These are phyloP conservation scores for Choristoneura fumiferana DNA, from an alignment of 1,140 invertebrate genomes.

Conservation along the genomic window DNA sequence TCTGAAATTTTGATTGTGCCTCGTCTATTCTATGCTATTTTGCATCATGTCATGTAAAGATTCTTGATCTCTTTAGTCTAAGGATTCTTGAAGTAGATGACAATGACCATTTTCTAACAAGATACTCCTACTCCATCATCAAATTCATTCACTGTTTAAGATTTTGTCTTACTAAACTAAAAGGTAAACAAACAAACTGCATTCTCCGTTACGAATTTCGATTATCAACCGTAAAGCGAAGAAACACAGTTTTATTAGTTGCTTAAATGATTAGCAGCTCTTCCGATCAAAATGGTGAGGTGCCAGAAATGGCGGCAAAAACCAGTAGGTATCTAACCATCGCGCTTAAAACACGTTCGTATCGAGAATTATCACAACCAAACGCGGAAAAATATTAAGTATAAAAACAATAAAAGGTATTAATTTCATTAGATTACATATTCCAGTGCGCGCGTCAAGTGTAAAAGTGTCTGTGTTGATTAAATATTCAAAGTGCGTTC, in stretches of 20 bases:
- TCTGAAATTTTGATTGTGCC: too few species aligned
- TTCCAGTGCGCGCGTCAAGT: not conserved
- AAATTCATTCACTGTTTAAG: too few species aligned
- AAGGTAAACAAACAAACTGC: not conserved
- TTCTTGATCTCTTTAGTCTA: too few species aligned
- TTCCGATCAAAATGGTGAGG: not conserved
- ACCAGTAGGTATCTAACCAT: conserved; percentile 23
- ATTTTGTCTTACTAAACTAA: too few species aligned
- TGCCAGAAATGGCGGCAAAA: conserved; percentile 31
- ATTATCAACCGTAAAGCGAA: not conserved
- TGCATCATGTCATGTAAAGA: too few species aligned
- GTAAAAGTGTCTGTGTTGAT: conserved; percentile 6
- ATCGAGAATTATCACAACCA: not conserved
- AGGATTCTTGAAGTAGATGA: too few species aligned
- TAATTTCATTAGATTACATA: not conserved
- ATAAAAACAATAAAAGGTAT: not conserved
- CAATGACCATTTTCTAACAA: too few species aligned
- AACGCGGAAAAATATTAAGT: not conserved
- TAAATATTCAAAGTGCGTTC: conserved; percentile 3
- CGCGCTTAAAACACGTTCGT: conserved; percentile 15
- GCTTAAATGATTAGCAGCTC: conserved; percentile 1
- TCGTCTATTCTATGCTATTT: too few species aligned
- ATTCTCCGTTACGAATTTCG: not conserved
- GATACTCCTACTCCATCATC: too few species aligned
- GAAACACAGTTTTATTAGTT: not conserved